Evolutionary conservation across 2,888 invertebrate species (phyloP).

Genomic region (Drosophila crucigera): DNA sequence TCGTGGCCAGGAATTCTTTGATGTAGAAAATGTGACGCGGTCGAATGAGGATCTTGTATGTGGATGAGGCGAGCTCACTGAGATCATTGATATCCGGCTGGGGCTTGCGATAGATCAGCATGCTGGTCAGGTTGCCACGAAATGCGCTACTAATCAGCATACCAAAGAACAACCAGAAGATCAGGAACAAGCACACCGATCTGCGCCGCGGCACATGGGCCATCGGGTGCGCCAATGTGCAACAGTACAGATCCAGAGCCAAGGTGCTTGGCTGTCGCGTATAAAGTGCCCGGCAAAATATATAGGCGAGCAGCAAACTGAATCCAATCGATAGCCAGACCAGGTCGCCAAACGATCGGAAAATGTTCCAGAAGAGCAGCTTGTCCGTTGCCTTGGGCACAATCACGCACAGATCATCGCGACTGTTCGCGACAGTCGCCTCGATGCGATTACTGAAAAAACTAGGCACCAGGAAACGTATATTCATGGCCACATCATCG

Average conservation of each 20-base stretch:
- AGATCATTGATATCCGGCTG: conserved; percentile 82
- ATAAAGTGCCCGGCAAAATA: conserved; percentile 59
- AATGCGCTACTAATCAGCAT: conserved; percentile 83
- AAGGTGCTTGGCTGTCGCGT: conserved; percentile 7
- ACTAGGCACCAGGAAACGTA: conserved; percentile 86
- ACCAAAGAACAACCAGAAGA: conserved; percentile 82
- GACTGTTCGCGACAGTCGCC: conserved; percentile 86
- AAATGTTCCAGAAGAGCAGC: conserved; percentile 86
- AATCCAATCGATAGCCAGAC: conserved; percentile 78
- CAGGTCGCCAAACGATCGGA: conserved; percentile 77
- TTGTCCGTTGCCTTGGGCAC: conserved; percentile 86
- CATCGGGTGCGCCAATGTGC: conserved; percentile 74
- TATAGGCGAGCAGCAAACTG: conserved; percentile 67
- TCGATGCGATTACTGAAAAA: conserved; percentile 86
- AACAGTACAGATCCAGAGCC: conserved; percentile 68
- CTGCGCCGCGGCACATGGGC: conserved; percentile 42
- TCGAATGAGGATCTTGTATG: conserved; percentile 83
- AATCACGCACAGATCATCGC: conserved; percentile 87
- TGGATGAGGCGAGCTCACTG: conserved; percentile 72
- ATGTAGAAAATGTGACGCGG: conserved; percentile 84
- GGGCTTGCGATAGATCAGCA: conserved; percentile 79
- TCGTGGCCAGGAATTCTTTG: conserved; percentile 84
- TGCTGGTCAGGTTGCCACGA: conserved; percentile 83
- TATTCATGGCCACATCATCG: conserved; percentile 86
- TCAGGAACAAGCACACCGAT: conserved; percentile 74